Conservation (phyloP, 2,888 invertebrate genomes). For the Thysanoteuthis rhombus region DNA sequence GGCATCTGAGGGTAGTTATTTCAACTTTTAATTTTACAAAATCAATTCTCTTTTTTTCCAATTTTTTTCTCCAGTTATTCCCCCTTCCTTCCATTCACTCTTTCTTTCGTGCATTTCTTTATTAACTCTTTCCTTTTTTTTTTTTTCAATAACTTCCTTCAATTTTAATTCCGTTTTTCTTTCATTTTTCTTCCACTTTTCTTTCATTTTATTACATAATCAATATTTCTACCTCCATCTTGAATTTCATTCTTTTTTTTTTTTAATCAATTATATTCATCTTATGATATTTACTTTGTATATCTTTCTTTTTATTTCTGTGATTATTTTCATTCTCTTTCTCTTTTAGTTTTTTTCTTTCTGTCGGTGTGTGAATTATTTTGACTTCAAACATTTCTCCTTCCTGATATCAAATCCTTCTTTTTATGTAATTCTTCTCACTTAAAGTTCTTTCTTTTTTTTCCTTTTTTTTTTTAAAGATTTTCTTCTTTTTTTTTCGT, state of each 20-base stretch:
- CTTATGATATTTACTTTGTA: background rate
- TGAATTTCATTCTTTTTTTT: background rate
- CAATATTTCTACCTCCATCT: background rate
- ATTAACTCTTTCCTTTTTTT: background rate
- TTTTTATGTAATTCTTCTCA: background rate
- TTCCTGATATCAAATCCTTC: background rate
- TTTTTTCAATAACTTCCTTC: background rate
- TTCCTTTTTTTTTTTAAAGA: background rate
- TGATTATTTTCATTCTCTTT: background rate
- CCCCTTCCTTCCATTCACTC: background rate
- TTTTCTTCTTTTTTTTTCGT: slow-evolving; percentile 24
- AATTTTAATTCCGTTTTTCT: background rate
- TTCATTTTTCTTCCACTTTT: background rate
- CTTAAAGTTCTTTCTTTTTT: background rate
- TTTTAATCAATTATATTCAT: background rate
- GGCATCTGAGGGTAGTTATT: background rate
- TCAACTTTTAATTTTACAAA: background rate
- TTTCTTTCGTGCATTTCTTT: background rate
- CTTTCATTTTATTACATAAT: background rate
- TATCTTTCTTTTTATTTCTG: background rate
- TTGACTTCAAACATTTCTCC: background rate
- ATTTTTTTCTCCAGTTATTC: background rate
- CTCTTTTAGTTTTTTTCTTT: background rate
- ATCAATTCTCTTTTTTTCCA: background rate
- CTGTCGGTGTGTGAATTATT: no score